Base-by-base conservation (phyloP, 2,888 invertebrate species). In the Epistrophe grossulariae region DNA sequence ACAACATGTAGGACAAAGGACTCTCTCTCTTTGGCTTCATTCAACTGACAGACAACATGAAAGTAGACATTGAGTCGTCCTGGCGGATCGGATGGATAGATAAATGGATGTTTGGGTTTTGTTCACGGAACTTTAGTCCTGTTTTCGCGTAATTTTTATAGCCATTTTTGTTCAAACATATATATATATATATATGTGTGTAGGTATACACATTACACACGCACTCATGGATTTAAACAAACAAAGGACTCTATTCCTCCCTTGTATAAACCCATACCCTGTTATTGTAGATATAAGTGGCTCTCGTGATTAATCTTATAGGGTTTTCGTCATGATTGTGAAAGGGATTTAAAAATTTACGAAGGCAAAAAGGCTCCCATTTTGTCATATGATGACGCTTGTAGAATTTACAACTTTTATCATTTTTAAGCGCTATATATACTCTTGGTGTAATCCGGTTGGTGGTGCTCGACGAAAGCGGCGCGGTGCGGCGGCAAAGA, bases 61-160 rank as follows among this genome's bases (percentile, higher is more conserved):
- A 52, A 71, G 66, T 60, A 82, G 87, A 83, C 83, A 87, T 79
- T 79, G 74, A 79, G 83, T 83, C 79, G 87, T 87, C 87, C 83
- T 87, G 13, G 11, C 76, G 66, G 74, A 68, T 60, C 79, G 71
- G 74, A 68, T 60, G 66, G 68, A 77, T 68, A 57, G 71, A 77
- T 73, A 57, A 55, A 50, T 64, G 57, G 72, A 81, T 78, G 78
- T 68, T 78, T 77, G 72, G 81, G 74, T 66, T 82, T 68, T 68
- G 66, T 71, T 55, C 48, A 35, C 52, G 38, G 62, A 70, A 68
- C 72, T 70, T 79, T 62, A 62, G 79, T 84, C 74, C 74, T 70
- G 73, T 79, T 79, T 73, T 60, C 83, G 73, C 66, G 83, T 84
- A 84, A 74, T 78, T 85, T 81, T 81, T 79, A 57, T 64, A 64